A percentile compares a stretch with the other conserved stretches of the same genome.
These are phyloP conservation scores for Drosophila nr. perissopoda DNA, from an alignment of 2,888 invertebrate species.

Conservation along the genomic window DNA sequence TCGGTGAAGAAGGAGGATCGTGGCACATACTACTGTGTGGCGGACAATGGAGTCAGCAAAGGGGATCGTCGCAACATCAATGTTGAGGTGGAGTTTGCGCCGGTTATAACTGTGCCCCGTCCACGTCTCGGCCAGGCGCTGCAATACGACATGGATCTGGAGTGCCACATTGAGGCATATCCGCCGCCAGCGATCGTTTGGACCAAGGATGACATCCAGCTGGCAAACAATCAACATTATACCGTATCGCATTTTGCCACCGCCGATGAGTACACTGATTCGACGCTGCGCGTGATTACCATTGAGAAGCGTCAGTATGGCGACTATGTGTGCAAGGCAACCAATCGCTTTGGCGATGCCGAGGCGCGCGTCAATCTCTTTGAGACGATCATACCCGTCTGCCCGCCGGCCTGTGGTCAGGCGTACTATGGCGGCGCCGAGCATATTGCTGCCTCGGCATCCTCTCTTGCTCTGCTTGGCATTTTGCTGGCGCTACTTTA, in stretches of 20 bases:
- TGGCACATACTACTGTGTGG: conserved; percentile 97
- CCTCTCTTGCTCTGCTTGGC: conserved; percentile 86
- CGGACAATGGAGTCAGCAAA: conserved; percentile 94
- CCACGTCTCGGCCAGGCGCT: conserved; percentile 94
- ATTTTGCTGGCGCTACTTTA: conserved; percentile 85
- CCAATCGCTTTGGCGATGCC: conserved; percentile 94
- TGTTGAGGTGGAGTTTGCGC: conserved; percentile 95
- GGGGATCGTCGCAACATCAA: conserved; percentile 94
- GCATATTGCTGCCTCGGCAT: conserved; percentile 77
- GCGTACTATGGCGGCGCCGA: conserved; percentile 83
- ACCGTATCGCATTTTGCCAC: conserved; percentile 96
- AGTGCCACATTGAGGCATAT: conserved; percentile 97
- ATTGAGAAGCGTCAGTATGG: conserved; percentile 96
- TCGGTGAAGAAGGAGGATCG: conserved; percentile 94
- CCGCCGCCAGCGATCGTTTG: conserved; percentile 97
- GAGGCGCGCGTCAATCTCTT: conserved; percentile 92
- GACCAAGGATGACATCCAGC: conserved; percentile 92
- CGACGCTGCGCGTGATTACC: conserved; percentile 94
- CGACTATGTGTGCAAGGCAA: conserved; percentile 93
- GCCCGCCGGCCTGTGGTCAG: conserved; percentile 93
- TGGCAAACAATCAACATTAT: conserved; percentile 96
- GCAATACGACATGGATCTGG: conserved; percentile 97
- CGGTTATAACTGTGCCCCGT: conserved; percentile 93
- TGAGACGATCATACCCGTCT: conserved; percentile 95
- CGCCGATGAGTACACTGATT: conserved; percentile 96